Evolutionary conservation across 2,797 vertebrate species (phyloP), one percentile per base, ranked within the genome.

Genomic region (Gadopsis bispinosus): DNA sequence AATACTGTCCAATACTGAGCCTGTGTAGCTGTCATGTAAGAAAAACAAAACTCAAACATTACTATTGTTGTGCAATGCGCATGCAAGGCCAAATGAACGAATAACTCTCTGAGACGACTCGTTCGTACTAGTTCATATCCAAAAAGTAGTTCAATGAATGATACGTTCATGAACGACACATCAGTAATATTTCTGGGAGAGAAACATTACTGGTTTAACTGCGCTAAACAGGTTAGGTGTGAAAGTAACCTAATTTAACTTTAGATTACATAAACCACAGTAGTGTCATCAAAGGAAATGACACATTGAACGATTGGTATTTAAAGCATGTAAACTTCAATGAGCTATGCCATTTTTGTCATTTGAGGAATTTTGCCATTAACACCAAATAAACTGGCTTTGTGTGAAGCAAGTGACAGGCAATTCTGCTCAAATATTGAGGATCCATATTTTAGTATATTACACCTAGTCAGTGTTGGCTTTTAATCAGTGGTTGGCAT

Each of bases 401-500:
- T 31, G 13, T 50, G 17, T 48, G 17, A 19, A 3, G 45, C 16
- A 26, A 67, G 11, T 26, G 45, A 31, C 48, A 39, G 37, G 19
- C 5, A 56, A 41, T 31, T 59, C 35, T 17, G 45, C 53, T 54
- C 4, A 33, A n/a, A 8, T 69, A 19, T 67, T 20, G 56, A 43
- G 31, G 22, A 22, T 14, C 10, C 9, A 2, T 33, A 22, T 67
- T 71, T 74, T 14, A 69, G 33, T 41, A 37, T 47, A 64, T 59
- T 79, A 17, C 48, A 58, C 55, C 12, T 10, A 5, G 26, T 58
- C 31, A 56, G 22, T 45, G 5, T 50, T 60, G 35, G 35, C 14
- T 76, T 79, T 70, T 56, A 60, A 60, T 83, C 47, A 64, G 33
- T 26, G 45, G 4, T 5, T 68, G 22, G 17, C 5, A 67, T 68